phyloP scores from a whole-genome alignment of 2,888 invertebrate genomes.

The Stenichneumon culpator region DNA sequence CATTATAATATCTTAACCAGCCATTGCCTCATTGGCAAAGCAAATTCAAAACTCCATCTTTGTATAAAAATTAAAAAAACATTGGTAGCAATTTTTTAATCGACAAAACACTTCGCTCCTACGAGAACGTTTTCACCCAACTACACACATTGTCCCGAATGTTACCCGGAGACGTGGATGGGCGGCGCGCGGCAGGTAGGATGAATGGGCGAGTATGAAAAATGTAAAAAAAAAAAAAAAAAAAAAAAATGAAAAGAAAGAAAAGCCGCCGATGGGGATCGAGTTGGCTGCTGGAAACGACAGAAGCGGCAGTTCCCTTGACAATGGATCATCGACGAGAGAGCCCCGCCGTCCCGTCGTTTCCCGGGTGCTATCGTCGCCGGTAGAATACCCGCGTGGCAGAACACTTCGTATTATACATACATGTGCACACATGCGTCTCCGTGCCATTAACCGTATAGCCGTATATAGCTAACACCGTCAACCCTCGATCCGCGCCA shows the following conservation, averaged over 20 bases:
- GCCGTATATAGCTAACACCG: not conserved
- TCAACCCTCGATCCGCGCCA: not conserved
- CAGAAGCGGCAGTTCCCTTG: constrained; percentile 23
- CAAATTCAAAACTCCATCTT: not conserved
- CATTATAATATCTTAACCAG: not conserved
- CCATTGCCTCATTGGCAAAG: not conserved
- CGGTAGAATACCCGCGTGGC: constrained; percentile 5
- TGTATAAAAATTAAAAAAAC: not conserved
- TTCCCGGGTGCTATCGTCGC: constrained; percentile 18
- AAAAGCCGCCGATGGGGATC: constrained; percentile 15
- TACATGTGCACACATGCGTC: not conserved
- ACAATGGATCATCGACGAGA: constrained; percentile 50
- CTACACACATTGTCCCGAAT: not conserved
- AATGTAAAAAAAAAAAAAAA: not conserved
- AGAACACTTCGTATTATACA: not conserved
- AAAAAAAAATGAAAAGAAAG: constrained; percentile 1
- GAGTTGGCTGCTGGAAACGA: constrained; percentile 18
- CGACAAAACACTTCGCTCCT: not conserved
- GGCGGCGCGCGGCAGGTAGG: constrained; percentile 1
- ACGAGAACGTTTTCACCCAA: not conserved
- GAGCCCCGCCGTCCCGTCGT: constrained; percentile 9
- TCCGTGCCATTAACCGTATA: not conserved
- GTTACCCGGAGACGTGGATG: constrained; percentile 4
- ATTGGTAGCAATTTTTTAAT: not conserved
- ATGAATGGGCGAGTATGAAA: constrained; percentile 6